phyloP scores from a whole-genome alignment of 1,140 invertebrate species.

The Cotesia typhae region DNA sequence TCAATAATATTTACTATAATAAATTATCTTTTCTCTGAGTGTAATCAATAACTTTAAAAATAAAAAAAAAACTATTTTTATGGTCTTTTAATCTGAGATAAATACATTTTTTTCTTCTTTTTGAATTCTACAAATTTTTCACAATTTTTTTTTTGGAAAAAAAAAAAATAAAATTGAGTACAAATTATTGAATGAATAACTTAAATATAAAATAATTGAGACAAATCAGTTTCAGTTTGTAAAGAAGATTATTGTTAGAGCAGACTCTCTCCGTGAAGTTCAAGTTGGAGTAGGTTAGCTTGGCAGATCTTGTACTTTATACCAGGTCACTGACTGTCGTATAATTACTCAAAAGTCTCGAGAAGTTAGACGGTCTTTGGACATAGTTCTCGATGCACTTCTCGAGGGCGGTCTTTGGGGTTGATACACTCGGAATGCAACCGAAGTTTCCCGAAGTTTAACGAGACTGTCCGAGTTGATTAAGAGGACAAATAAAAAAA shows the following conservation, averaged over 20 bases:
- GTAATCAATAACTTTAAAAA: too few relatives aligned
- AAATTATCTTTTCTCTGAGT: too few relatives aligned
- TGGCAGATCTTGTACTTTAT: not conserved
- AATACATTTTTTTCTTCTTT: too few relatives aligned
- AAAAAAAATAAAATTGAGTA: too few relatives aligned
- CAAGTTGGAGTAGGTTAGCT: constrained; percentile 15
- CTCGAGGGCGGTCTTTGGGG: constrained; percentile 53
- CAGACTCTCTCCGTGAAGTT: not conserved
- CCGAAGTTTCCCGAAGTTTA: constrained; percentile 47
- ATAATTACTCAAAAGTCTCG: constrained; percentile 20
- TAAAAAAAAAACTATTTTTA: too few relatives aligned
- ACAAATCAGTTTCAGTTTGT: not conserved
- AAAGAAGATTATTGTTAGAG: not conserved
- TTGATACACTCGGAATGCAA: constrained; percentile 60
- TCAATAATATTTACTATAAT: too few relatives aligned
- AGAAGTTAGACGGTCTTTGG: constrained; percentile 43
- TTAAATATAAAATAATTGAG: not conserved
- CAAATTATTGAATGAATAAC: too few relatives aligned
- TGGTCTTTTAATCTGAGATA: too few relatives aligned
- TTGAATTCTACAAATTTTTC: too few relatives aligned
- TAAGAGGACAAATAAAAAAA: not conserved
- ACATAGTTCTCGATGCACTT: constrained; percentile 55
- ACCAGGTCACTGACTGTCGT: constrained; percentile 14
- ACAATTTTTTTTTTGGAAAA: too few relatives aligned
- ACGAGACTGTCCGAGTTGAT: constrained; percentile 43